Evolutionary conservation across 2,113 vertebrate species (phyloP).

Genomic region (Epinephelus fuscoguttatus): DNA sequence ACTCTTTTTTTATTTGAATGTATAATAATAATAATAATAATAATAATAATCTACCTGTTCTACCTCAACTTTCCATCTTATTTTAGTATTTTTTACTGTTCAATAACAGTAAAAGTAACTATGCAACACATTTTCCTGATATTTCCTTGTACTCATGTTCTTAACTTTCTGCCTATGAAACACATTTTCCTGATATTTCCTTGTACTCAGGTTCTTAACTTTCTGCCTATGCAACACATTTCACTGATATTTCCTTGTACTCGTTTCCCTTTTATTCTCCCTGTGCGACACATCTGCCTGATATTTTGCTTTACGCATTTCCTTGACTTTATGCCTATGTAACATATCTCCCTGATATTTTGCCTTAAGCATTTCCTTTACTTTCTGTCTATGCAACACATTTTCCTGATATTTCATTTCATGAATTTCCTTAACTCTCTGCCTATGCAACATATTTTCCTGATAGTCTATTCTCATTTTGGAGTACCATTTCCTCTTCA

Average conservation of each 20-base stretch:
- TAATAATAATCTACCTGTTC: no score
- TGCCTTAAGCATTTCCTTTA: no score
- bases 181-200: accelerated
- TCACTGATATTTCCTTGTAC: accelerated
- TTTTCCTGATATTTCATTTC: neutral
- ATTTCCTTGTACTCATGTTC: neutral
- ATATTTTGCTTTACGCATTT: neutral
- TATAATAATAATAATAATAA: no score
- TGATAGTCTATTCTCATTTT: neutral
- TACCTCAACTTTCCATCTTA: no score
- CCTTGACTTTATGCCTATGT: neutral
- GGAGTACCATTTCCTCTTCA: neutral
- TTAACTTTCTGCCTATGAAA: neutral
- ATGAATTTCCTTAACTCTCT: neutral
- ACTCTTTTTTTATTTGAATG: no score
- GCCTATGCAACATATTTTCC: neutral
- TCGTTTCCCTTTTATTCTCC: neutral
- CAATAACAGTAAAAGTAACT: no score
- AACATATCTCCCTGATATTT: no score
- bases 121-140: neutral
- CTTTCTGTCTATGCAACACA: no score
- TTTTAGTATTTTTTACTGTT: no score
- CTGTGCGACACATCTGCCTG: neutral
- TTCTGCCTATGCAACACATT: neutral
- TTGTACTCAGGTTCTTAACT: neutral